Base-by-base conservation (phyloP, 35 echinoderm and acorn worm species). In the Apostichopus californicus region DNA sequence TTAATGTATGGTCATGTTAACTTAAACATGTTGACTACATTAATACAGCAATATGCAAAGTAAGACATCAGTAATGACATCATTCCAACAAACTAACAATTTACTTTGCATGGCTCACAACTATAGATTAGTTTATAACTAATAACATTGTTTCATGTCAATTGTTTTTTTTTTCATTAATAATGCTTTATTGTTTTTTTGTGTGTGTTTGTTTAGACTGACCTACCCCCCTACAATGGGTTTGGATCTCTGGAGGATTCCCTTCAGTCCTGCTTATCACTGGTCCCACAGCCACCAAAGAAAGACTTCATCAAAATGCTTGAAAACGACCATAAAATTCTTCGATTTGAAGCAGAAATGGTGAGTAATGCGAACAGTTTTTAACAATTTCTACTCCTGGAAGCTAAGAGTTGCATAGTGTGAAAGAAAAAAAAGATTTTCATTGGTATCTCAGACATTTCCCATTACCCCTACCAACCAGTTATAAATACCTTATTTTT, bases 301-400 rank as follows among this genome's bases (percentile, higher is more conserved):
- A 99, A 99, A 87, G 97, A 99, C 90, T 99, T 99, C 93, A 99
- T 99, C 63, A 99, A 99, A 75, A 99, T 99, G 97, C 80, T 99
- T 82, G 97, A 99, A 57, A 99, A 99, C 57, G 97, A 99, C 92
- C 97, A 99, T 89, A 99, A 99, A 78, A 94, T 96, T 13, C 97
- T 99, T 26, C 91, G 97, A 12, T 99, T 96, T 90, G 93, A 96
- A 87, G 97, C 95, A 90, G 87, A 94, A 58, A 94, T 99, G 95
- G 97, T 99, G 79, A 94, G 95, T 79, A 12, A 57, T 70, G 15
- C 34, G 34, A 46, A 75, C 14, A 17, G 17, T 8, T 22, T 46
- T 78, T 9, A 24, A 9, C 8, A 22, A 78, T 22, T 78, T 46
- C 77, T 0, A 46, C 3, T 46, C 34, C 34, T 46, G 34, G 34